These are phyloP conservation scores for Telenomus remus DNA, from an alignment of 1,140 invertebrate genomes.

Conservation along the genomic window DNA sequence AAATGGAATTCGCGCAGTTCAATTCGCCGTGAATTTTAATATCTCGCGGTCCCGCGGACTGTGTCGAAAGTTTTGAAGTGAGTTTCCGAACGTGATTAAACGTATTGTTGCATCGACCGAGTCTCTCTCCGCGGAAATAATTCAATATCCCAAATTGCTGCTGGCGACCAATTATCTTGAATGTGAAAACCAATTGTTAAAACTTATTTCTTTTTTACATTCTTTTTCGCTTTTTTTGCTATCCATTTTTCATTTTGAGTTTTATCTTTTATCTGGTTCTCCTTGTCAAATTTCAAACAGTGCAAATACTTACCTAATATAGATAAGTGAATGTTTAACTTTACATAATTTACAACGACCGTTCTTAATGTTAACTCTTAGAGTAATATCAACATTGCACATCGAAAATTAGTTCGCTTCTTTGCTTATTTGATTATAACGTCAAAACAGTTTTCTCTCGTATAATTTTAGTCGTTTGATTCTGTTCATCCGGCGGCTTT, in stretches of 20 bases:
- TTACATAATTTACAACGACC: slow-evolving; percentile 43
- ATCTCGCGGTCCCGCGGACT: slow-evolving; percentile 16
- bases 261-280: background rate
- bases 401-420: slow-evolving; percentile 38
- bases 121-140: slow-evolving; percentile 13
- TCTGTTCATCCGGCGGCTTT: too few relatives aligned
- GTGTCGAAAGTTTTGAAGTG: slow-evolving; percentile 19
- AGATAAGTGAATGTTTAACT: slow-evolving; percentile 19
- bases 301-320: slow-evolving; percentile 44
- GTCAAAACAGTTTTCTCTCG: slow-evolving; percentile 6
- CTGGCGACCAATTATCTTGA: slow-evolving; percentile 13
- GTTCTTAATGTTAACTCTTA: slow-evolving; percentile 37
- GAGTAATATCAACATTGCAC: slow-evolving; percentile 48
- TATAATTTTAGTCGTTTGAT: slow-evolving; percentile 13
- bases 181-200: slow-evolving; percentile 7
- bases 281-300: slow-evolving; percentile 27
- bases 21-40: slow-evolving; percentile 46
- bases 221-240: too few relatives aligned
- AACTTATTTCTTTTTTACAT: background rate
- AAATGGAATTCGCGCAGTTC: slow-evolving; percentile 37
- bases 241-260: too few relatives aligned
- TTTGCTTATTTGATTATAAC: slow-evolving; percentile 44
- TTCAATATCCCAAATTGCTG: slow-evolving; percentile 23
- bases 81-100: slow-evolving; percentile 35
- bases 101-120: slow-evolving; percentile 34